Evolutionary conservation across 2,888 invertebrate genomes (phyloP), one percentile per base, ranked within the genome.

Genomic region (Orthosia incerta): DNA sequence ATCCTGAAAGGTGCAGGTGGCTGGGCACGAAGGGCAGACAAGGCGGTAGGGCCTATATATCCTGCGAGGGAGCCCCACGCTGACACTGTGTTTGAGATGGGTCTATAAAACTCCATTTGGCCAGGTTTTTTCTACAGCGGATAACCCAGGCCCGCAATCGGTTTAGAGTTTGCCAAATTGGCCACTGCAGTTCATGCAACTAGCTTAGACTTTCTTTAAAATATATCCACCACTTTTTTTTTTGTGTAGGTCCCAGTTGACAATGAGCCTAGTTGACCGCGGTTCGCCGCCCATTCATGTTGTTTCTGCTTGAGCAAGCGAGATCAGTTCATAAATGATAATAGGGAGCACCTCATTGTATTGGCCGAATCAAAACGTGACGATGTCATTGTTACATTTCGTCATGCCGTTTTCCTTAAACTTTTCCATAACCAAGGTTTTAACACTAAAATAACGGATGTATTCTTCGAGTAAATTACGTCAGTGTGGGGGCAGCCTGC

Each of bases 231-330:
- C n/a, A n/a, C n/a, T n/a, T n/a, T 39, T 39, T 60, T 13, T 64
- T 50, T 62, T 23, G 1, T 26, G 3, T 20, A 80, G 18, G 16
- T 13, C 31, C 51, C 20, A 39, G 20, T 39, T 69, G 7, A 79
- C 63, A 74, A 74, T 61, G 56, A 50, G 51, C 46, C 50, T 70
- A n/a, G 60, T 65, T 62, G 48, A 65, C 57, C 62, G 61, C 45
- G 18, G 60, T 65, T 62, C 45, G 62, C 57, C 62, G 61, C 45
- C 56, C 64, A 71, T 68, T 70, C 31, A 50, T 64, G 48, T 55
- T 65, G 39, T 83, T 79, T 63, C 63, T 65, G 63, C 80, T 57
- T 70, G 39, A 68, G 15, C 62, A 79, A 74, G 46, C 61, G 55
- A 66, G 39, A 73, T 63, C 56, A 70, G 55, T 74, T 55, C 57